Conservation (phyloP, 1,140 invertebrate genomes). For the Drosophila arawakana region DNA sequence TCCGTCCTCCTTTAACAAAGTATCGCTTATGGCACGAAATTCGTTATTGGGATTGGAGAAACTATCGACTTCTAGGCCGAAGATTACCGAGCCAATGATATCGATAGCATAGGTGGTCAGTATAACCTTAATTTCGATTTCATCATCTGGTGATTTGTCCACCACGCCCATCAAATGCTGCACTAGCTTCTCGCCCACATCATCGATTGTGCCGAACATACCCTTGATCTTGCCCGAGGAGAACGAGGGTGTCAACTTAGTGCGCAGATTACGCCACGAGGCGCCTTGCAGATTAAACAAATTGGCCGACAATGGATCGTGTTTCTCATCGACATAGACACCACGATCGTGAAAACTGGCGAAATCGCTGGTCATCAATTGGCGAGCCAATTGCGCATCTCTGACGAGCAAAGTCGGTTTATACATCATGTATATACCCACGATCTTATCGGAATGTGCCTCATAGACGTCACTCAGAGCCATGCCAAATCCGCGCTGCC, state of each 20-base stretch:
- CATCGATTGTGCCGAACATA: slow-evolving; percentile 85
- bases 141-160: slow-evolving; percentile 18
- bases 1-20: slow-evolving; percentile 5
- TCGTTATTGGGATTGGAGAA: slow-evolving; percentile 75
- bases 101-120: slow-evolving; percentile 82
- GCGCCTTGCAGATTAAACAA: slow-evolving; percentile 84
- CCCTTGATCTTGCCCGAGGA: slow-evolving; percentile 86
- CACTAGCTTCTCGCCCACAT: slow-evolving; percentile 81
- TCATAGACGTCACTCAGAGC: slow-evolving; percentile 64
- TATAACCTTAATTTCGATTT: slow-evolving; percentile 64
- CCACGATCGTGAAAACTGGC: slow-evolving; percentile 83
- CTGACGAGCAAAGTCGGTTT: slow-evolving; percentile 82
- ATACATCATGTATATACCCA: slow-evolving; percentile 73
- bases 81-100: slow-evolving; percentile 84
- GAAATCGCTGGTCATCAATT: slow-evolving; percentile 85
- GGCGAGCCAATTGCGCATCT: slow-evolving; percentile 84
- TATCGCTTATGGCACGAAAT: slow-evolving; percentile 62
- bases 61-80: slow-evolving; percentile 84
- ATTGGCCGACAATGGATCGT: slow-evolving; percentile 80
- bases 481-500: slow-evolving; percentile 52
- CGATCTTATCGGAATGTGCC: slow-evolving; percentile 43
- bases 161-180: slow-evolving; percentile 59
- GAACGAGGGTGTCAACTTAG: slow-evolving; percentile 86
- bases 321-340: slow-evolving; percentile 75
- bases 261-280: slow-evolving; percentile 85